A percentile compares a stretch with the other conserved stretches of the same genome.
Conservation (phyloP, 2,888 invertebrate genomes). For the Suillia variegata region DNA sequence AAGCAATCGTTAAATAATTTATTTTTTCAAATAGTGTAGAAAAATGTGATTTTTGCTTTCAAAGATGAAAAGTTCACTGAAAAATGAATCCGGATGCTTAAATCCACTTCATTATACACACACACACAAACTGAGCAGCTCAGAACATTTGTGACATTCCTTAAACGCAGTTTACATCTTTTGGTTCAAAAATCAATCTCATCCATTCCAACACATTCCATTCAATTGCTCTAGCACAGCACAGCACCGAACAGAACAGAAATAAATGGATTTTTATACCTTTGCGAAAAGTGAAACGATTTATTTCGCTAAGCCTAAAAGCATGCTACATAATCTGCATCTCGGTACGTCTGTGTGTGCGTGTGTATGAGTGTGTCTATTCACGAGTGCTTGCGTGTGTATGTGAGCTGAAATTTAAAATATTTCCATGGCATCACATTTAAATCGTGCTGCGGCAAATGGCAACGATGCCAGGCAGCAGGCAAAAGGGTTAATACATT, state of each 20-base stretch:
- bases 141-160: background rate
- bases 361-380: no score
- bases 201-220: conserved; percentile 32
- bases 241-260: no score
- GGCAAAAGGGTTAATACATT: conserved; percentile 6
- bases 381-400: no score
- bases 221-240: conserved; percentile 49
- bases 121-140: no score
- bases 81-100: background rate
- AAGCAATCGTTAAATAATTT: no score
- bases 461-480: no score
- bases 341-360: conserved; percentile 28
- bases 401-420: conserved; percentile 50
- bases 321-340: conserved; percentile 44
- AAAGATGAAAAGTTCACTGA: background rate
- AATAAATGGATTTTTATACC: conserved; percentile 44
- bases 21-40: no score
- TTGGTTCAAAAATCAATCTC: background rate
- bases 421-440: conserved; percentile 20
- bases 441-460: no score
- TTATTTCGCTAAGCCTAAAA: conserved; percentile 49
- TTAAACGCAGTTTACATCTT: background rate
- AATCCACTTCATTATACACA: no score
- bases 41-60: background rate
- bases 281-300: conserved; percentile 32